Evolutionary conservation across 1,140 invertebrate species (phyloP).

Genomic region (Pseudomyrmex pallidus): DNA sequence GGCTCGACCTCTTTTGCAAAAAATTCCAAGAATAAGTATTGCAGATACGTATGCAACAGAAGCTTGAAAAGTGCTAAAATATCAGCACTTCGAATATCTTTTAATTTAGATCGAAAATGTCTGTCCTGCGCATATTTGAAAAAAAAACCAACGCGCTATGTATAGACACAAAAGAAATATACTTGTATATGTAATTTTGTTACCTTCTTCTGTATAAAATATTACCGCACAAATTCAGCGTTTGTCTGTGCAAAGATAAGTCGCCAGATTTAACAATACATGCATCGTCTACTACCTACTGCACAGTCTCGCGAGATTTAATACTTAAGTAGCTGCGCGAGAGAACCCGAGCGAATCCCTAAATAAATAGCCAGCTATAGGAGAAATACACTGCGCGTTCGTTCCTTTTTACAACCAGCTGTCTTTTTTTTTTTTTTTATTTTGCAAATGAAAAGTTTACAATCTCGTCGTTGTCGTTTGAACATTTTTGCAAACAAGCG

Average conservation of each 20-base stretch:
- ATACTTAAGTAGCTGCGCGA: constrained; percentile 18
- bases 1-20: neutral
- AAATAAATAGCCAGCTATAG: constrained; percentile 10
- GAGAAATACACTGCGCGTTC: neutral
- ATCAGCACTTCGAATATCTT: neutral
- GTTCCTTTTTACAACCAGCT: neutral
- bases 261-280: constrained; percentile 15
- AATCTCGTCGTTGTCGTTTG: no score
- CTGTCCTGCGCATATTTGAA: no score
- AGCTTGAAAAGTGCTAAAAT: neutral
- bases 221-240: neutral
- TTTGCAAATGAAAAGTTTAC: no score
- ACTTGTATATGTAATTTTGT: neutral
- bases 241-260: neutral
- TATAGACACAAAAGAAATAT: neutral
- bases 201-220: neutral
- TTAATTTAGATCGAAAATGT: no score
- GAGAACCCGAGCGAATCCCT: neutral
- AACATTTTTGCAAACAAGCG: no score
- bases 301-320: constrained; percentile 29
- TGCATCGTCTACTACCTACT: neutral
- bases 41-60: neutral
- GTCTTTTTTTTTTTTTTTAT: neutral
- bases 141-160: neutral
- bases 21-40: constrained; percentile 10